Conservation (phyloP, 1,140 invertebrate species). For the Sycophaga agraensis region DNA sequence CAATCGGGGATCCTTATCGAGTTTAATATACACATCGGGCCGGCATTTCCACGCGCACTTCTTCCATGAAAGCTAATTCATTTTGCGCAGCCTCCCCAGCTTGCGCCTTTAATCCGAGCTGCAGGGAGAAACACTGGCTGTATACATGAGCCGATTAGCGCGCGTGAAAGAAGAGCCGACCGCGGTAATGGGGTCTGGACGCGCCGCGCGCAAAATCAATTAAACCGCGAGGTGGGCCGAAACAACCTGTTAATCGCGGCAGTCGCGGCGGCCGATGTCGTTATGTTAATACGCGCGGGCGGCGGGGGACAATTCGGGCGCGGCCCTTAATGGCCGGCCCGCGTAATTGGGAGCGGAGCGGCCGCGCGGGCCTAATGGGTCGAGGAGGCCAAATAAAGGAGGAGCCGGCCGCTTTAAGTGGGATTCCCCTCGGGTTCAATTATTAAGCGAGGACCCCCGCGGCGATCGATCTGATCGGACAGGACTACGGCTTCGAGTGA, state of each 20-base stretch:
- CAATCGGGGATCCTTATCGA: no score
- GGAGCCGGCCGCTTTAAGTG: neutral
- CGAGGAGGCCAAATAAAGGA: constrained; percentile 14
- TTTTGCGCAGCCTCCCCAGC: no score
- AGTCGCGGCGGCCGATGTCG: no score
- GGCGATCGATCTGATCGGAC: neutral
- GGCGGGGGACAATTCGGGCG: neutral
- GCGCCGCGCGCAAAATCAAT: constrained; percentile 1
- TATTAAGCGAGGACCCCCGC: constrained; percentile 11
- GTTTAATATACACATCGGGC: no score
- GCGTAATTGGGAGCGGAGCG: constrained; percentile 38
- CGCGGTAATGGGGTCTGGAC: neutral
- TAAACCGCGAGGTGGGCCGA: no score
- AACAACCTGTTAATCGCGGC: constrained; percentile 41
- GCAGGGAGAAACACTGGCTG: neutral
- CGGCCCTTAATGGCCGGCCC: constrained; percentile 37
- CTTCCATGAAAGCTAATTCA: no score
- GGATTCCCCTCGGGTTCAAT: constrained; percentile 20
- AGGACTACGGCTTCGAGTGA: no score
- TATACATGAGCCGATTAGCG: neutral
- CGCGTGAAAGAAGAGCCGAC: no score
- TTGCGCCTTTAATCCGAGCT: no score
- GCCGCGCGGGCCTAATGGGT: constrained; percentile 12
- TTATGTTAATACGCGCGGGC: constrained; percentile 43
- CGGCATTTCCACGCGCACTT: no score